Conservation (phyloP, 1,140 invertebrate genomes). For the Brachionus calyciflorus region DNA sequence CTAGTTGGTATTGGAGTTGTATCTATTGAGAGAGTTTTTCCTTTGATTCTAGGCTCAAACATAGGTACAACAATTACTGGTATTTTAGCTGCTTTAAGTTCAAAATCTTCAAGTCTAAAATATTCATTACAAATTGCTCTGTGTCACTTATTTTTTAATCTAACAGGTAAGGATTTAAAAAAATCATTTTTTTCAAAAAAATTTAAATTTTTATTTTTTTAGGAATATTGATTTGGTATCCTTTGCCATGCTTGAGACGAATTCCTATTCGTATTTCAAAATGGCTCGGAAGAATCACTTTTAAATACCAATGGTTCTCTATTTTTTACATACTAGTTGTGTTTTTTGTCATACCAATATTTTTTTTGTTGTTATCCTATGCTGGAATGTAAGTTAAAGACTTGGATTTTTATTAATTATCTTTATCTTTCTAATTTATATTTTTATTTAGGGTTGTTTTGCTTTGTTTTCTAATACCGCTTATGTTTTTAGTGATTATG, state of each 20-base stretch:
- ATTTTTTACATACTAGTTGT: slow-evolving; percentile 64
- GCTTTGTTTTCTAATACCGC: background rate
- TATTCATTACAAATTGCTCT: slow-evolving; percentile 66
- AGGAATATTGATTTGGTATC: slow-evolving; percentile 47
- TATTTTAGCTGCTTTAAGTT: slow-evolving; percentile 64
- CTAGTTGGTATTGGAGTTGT: slow-evolving; percentile 68
- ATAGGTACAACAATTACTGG: slow-evolving; percentile 68
- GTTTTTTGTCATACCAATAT: slow-evolving; percentile 64
- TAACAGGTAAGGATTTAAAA: slow-evolving; percentile 60
- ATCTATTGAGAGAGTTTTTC: slow-evolving; percentile 66
- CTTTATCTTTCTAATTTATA: background rate
- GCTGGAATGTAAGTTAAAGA: slow-evolving; percentile 51
- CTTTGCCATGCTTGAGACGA: slow-evolving; percentile 51
- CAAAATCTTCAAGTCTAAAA: slow-evolving; percentile 53
- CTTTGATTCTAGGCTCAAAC: slow-evolving; percentile 67
- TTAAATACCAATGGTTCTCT: slow-evolving; percentile 66
- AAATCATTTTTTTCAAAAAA: background rate
- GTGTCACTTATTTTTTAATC: slow-evolving; percentile 68
- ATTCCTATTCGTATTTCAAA: slow-evolving; percentile 65
- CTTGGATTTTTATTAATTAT: background rate
- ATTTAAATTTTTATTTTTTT: background rate
- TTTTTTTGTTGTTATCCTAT: slow-evolving; percentile 61
- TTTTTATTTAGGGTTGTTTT: background rate
- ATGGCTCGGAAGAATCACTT: slow-evolving; percentile 63
- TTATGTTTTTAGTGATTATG: background rate